Conservation (phyloP, 2,888 invertebrate genomes). For the Leucophora obtusa region DNA sequence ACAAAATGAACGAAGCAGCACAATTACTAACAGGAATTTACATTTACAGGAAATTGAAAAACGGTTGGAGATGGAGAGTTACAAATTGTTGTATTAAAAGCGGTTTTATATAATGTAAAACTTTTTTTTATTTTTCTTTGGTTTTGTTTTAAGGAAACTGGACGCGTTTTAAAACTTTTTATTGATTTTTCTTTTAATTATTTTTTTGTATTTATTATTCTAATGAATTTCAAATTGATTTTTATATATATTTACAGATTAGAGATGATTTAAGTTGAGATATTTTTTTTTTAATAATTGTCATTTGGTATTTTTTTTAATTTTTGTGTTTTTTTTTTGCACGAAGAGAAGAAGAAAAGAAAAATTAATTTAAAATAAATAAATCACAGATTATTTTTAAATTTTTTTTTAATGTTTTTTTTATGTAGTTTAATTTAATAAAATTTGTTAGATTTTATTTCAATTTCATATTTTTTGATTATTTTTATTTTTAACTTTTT, state of each 20-base stretch:
- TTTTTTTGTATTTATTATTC: slow-evolving; percentile 2
- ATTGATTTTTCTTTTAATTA: slow-evolving; percentile 18
- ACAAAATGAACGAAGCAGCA: not conserved
- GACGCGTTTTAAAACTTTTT: slow-evolving; percentile 50
- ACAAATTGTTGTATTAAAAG: slow-evolving; percentile 43
- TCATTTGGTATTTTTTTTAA: slow-evolving; percentile 17
- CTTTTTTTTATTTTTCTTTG: slow-evolving; percentile 10
- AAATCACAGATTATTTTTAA: slow-evolving; percentile 69
- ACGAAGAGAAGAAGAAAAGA: slow-evolving; percentile 44
- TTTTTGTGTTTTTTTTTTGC: slow-evolving; percentile 39
- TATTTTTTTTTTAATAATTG: slow-evolving; percentile 12
- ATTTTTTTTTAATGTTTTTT: slow-evolving; percentile 31
- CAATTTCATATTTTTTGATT: not conserved
- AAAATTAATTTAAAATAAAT: slow-evolving; percentile 65
- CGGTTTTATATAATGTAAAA: slow-evolving; percentile 4
- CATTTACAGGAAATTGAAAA: slow-evolving; percentile 15
- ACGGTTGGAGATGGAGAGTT: slow-evolving; percentile 10
- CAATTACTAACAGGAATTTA: slow-evolving; percentile 15
- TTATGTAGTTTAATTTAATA: too few species aligned
- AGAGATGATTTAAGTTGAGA: slow-evolving; percentile 27
- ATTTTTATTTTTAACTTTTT: too few species aligned
- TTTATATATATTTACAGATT: slow-evolving; percentile 31
- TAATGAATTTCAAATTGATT: slow-evolving; percentile 6
- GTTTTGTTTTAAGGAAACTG: slow-evolving; percentile 44
- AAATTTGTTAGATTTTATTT: not conserved